Evolutionary conservation across 2,888 invertebrate genomes (phyloP), one percentile per base, ranked within the genome.

Genomic region (Eupithecia insigniata): DNA sequence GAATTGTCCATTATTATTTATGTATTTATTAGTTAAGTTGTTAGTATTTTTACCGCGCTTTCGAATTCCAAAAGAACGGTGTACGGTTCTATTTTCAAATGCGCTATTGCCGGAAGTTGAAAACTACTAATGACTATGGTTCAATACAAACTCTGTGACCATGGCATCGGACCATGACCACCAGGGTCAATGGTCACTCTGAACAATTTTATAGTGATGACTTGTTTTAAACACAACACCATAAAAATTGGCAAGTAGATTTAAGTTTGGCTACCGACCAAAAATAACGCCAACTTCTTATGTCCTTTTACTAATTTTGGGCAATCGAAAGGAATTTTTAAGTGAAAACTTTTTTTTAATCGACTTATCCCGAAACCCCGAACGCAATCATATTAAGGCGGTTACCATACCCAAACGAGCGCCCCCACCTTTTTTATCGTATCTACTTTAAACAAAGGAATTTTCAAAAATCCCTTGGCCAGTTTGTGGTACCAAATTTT

Each of bases 21-120:
- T n/a, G n/a, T n/a, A n/a, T n/a, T n/a, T n/a, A n/a, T n/a, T n/a
- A n/a, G n/a, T n/a, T 18, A 16, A 28, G 6, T 16, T 18, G 30
- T 16, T 28, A 8, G 12, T 8, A 46, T 30, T 14, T 46, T 36
- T 65, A n/a, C 32, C 28, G 22, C 28, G 62, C 30, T 58, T 67
- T 67, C 32, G 26, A 68, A 65, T 58, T 65, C 43, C 32, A 43
- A 43, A 39, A 18, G 14, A 43, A 30, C 22, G 58, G 32, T 65
- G 14, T 60, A 30, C 22, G 58, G 32, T 65, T 60, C 66, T n/a
- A 30, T 39, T 43, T 66, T 60, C 55, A 60, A 60, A 60, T 60
- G 55, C 30, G 18, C 18, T 18, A 30, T 60, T 60, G 60, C 28
- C 60, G 60, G 60, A 60, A 60, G 60, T 60, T 60, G 30, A 18